Evolutionary conservation across 1,140 invertebrate species (phyloP), one percentile per base, ranked within the genome.

Genomic region (Drosophila melanica): DNA sequence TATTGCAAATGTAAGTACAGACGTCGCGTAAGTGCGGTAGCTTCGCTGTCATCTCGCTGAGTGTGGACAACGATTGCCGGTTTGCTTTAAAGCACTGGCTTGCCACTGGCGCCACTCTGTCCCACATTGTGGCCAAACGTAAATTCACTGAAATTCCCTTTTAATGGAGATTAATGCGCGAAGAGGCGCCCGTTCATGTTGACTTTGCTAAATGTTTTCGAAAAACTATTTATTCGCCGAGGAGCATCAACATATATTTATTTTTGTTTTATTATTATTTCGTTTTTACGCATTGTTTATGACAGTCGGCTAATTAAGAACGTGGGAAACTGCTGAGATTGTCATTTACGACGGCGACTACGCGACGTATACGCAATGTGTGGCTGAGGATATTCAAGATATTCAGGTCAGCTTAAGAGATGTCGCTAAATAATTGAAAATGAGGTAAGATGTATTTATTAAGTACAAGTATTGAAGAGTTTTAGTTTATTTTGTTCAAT

Each of bases 91-190:
- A 42, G 53, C 53, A 50, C n/a, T 50, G 48, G 48, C 23, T 58
- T 58, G 41, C 10, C 39, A 60, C 18, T 90, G 87, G 87, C 87
- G 87, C 87, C 81, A 85, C 35, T 7, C n/a, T 42, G 76, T 51
- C 37, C 47, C 74, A 64, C 64, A 68, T 60, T 65, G 42, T 18
- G 39, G 8, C 54, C 66, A 12, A 47, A 76, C 62, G 72, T 75
- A 80, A 90, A 90, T 90, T 85, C 79, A 90, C 77, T 86, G 86
- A 90, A 86, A 90, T 90, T 82, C 87, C 69, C 69, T 82, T 90
- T 90, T 90, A 90, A 90, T 90, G 87, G 81, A 90, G 81, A 90
- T 90, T 90, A 90, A 90, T 90, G 54, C 60, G 77, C 58, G 27
- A n/a, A 45, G 44, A 47, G 47, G n/a, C 53, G 53, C 48, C 50